A percentile compares a stretch with the other conserved stretches of the same genome.
Evolutionary conservation across 2,888 invertebrate species (phyloP).

Genomic region (Heteropelma amictum): DNA sequence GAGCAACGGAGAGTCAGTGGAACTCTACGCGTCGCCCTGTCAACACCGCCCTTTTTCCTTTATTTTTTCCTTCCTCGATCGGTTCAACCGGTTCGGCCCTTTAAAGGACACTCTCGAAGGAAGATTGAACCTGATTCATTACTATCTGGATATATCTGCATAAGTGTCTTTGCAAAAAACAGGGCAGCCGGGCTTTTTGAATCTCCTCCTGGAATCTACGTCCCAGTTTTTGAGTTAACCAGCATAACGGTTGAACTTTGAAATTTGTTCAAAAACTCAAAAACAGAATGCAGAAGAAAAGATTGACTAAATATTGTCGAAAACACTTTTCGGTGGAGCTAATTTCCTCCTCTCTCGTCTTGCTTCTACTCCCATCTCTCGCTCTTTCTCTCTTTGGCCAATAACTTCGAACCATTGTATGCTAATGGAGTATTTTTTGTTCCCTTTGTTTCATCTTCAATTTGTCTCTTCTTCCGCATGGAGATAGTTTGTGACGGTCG

Average conservation of each 20-base stretch:
- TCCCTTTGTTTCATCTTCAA: background rate
- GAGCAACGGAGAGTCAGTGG: background rate
- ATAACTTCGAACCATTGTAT: constrained; percentile 72
- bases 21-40: constrained; percentile 10
- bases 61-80: background rate
- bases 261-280: too few species aligned
- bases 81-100: constrained; percentile 13
- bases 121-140: constrained; percentile 8
- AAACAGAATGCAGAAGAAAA: background rate
- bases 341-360: background rate
- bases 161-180: background rate
- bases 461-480: background rate
- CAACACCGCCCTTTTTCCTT: background rate
- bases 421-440: constrained; percentile 62
- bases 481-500: constrained; percentile 53
- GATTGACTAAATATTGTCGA: background rate
- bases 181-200: background rate
- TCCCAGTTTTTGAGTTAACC: too few species aligned
- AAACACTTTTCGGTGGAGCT: constrained; percentile 1
- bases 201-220: too few species aligned
- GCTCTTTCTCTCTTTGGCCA: constrained; percentile 55
- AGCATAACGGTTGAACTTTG: too few species aligned
- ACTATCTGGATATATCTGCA: constrained; percentile 21
- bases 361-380: background rate
- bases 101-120: background rate